A percentile compares a stretch with the other conserved stretches of the same genome.
phyloP scores from a whole-genome alignment of 2,888 invertebrate genomes.

The Pteria penguin region DNA sequence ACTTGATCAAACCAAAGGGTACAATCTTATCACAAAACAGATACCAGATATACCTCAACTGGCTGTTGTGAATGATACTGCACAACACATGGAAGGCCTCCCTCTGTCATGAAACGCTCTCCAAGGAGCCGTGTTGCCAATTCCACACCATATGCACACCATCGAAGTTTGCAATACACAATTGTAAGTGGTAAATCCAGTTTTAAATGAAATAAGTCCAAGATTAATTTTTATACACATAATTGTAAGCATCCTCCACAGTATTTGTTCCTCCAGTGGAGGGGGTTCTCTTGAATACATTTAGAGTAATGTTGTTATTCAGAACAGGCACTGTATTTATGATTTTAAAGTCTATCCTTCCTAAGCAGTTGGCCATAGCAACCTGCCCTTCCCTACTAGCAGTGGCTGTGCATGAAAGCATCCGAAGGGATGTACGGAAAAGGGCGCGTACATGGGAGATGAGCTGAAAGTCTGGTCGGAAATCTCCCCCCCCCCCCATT shows the following conservation, averaged over 20 bases:
- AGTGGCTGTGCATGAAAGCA: slow-evolving; percentile 2
- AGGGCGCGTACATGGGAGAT: background rate
- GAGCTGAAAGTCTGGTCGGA: background rate
- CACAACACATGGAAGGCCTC: background rate
- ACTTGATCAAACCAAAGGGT: no score
- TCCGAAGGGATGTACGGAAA: background rate
- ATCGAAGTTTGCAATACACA: slow-evolving; percentile 4
- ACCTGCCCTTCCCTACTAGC: background rate
- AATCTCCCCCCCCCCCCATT: slow-evolving; percentile 18
- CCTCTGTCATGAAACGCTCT: background rate
- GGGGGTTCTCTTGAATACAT: background rate
- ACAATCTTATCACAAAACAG: no score
- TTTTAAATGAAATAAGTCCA: background rate
- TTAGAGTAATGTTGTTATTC: background rate
- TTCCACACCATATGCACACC: slow-evolving; percentile 10
- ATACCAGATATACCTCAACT: background rate
- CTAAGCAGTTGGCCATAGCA: background rate
- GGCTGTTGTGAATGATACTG: slow-evolving; percentile 1
- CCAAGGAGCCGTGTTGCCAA: background rate
- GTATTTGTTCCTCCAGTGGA: slow-evolving; percentile 4
- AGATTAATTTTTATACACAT: background rate
- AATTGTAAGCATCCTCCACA: background rate
- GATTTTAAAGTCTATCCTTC: background rate
- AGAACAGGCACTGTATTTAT: background rate
- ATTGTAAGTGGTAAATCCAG: background rate